Evolutionary conservation across 2,113 vertebrate species (phyloP).

Genomic region (Platycercus adscitus): DNA sequence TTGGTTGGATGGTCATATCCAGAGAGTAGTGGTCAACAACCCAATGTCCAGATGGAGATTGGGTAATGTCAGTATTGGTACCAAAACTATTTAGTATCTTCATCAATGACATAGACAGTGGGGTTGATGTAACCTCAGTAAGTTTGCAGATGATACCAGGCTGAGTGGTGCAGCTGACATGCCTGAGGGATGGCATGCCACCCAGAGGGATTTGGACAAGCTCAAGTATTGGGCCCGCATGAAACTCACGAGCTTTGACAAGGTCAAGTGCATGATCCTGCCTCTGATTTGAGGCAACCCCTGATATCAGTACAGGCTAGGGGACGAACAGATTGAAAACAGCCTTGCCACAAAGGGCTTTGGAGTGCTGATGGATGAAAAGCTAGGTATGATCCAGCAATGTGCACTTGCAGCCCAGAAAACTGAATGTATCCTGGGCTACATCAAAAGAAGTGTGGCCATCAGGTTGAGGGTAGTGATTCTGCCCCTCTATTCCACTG

Average conservation of each 20-base stretch:
- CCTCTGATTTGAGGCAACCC: fast-evolving
- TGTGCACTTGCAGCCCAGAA: not conserved
- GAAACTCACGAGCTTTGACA: not conserved
- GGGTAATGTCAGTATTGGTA: not conserved
- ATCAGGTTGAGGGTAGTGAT: not conserved
- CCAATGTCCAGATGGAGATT: not conserved
- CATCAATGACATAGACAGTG: not conserved
- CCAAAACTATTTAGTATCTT: not conserved
- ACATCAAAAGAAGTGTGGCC: not conserved
- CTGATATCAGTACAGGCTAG: not conserved
- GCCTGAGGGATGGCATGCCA: not conserved
- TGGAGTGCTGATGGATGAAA: not conserved
- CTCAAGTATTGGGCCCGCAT: not conserved
- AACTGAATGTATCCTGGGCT: not conserved
- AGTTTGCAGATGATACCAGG: not conserved
- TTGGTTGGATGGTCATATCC: not conserved
- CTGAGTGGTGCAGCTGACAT: not conserved
- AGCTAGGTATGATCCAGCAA: not conserved
- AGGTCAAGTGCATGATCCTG: not conserved
- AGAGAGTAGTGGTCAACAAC: not conserved
- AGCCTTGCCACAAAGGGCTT: not conserved
- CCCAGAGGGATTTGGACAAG: not conserved
- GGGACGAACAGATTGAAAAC: not conserved
- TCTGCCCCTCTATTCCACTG: not conserved
- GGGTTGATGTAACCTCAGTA: not conserved